A percentile compares a stretch with the other conserved stretches of the same genome.
Conservation (phyloP, 2,797 vertebrate genomes). For the Sebastes itinus region DNA sequence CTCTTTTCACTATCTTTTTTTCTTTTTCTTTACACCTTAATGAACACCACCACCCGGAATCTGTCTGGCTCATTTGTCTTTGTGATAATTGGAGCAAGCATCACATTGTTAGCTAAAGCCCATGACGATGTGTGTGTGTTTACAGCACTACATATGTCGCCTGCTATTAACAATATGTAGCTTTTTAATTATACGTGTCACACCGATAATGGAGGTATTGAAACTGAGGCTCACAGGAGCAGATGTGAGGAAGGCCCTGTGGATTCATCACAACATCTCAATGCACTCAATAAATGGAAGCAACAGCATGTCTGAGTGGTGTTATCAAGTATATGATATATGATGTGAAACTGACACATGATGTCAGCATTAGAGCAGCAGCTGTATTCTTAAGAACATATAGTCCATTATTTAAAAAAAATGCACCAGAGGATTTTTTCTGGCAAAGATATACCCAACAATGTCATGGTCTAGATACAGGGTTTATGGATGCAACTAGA, state of each 20-base stretch:
- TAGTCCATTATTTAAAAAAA: not conserved
- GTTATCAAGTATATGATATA: not conserved
- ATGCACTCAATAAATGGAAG: constrained; percentile 18
- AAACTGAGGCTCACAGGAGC: constrained; percentile 30
- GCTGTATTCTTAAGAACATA: not conserved
- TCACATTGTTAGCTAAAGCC: constrained; percentile 44
- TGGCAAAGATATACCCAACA: not conserved
- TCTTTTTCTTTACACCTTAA: constrained; percentile 20
- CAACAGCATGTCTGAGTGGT: not conserved
- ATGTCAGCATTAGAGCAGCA: constrained; percentile 5
- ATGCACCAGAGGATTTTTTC: not conserved
- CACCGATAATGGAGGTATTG: constrained; percentile 11
- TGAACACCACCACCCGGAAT: not conserved
- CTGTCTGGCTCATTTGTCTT: constrained; percentile 50
- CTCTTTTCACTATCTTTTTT: constrained; percentile 2
- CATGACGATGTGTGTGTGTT: constrained; percentile 52
- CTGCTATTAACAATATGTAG: constrained; percentile 43
- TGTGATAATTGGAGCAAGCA: constrained; percentile 47
- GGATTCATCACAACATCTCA: constrained; percentile 29
- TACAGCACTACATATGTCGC: constrained; percentile 44
- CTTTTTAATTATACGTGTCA: constrained; percentile 49
- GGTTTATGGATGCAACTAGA: not conserved
- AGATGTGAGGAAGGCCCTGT: constrained; percentile 40
- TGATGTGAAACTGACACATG: constrained; percentile 15
- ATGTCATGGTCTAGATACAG: not conserved